These are phyloP conservation scores for Cephalopterus ornatus DNA, from an alignment of 2,113 vertebrate species.

Conservation along the genomic window DNA sequence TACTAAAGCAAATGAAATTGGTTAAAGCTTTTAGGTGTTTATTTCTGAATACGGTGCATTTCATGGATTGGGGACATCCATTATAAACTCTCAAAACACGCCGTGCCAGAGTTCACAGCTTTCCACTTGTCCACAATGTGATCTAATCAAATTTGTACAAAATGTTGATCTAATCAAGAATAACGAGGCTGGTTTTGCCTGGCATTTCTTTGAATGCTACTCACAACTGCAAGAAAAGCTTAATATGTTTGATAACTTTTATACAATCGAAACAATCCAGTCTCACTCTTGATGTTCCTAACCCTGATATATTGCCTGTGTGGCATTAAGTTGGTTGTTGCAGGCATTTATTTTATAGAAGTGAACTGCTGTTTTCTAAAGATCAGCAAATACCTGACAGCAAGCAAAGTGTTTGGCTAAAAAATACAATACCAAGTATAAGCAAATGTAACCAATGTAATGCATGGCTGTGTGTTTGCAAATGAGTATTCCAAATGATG, in stretches of 20 bases:
- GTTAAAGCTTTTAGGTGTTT: not conserved
- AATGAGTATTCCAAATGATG: not conserved
- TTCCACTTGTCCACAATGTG: not conserved
- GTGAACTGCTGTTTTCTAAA: not conserved
- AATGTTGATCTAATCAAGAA: not conserved
- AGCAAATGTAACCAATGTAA: not conserved
- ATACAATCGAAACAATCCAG: not conserved
- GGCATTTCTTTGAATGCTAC: not conserved
- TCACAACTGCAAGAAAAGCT: not conserved
- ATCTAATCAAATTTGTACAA: not conserved
- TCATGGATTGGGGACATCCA: not conserved
- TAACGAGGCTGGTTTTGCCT: not conserved
- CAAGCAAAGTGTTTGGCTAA: not conserved
- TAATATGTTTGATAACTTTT: not conserved
- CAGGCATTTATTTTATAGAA: not conserved
- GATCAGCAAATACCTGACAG: not conserved
- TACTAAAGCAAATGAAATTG: not conserved
- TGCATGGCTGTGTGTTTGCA: not conserved
- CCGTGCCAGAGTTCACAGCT: not conserved
- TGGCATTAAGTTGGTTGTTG: not conserved
- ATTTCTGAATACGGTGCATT: fast-evolving
- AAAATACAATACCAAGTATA: not conserved
- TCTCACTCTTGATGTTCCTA: not conserved
- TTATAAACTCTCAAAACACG: not conserved
- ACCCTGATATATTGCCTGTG: not conserved